Percentiles rank a stretch among this genome's conserved stretches.
Conservation (phyloP, 2,888 invertebrate genomes). For the Tenthredo amoena region DNA sequence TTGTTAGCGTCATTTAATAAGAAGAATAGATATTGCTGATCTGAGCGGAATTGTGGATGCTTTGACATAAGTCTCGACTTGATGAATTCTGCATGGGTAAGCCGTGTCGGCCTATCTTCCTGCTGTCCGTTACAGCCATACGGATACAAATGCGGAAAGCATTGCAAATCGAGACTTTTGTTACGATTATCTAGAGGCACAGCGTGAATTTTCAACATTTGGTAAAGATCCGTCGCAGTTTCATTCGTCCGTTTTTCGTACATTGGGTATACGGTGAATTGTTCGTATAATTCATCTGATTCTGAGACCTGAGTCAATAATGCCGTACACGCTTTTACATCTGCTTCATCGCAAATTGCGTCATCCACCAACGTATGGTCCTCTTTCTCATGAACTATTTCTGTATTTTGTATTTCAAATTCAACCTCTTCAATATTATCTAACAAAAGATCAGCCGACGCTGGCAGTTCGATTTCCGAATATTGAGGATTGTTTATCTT, state of each 20-base stretch:
- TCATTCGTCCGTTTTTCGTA: constrained; percentile 56
- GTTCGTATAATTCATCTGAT: not conserved
- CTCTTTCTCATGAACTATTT: not conserved
- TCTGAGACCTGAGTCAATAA: not conserved
- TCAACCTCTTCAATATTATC: not conserved
- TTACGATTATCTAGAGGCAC: too few relatives aligned
- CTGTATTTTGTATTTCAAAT: not conserved
- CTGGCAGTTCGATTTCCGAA: constrained; percentile 62
- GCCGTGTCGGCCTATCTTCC: too few relatives aligned
- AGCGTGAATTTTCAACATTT: constrained; percentile 61
- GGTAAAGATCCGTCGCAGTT: not conserved
- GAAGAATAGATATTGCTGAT: too few relatives aligned
- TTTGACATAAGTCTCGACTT: too few relatives aligned
- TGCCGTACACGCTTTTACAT: not conserved
- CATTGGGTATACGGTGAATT: constrained; percentile 49
- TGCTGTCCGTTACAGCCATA: too few relatives aligned
- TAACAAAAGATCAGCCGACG: constrained; percentile 53
- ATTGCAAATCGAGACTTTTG: too few relatives aligned
- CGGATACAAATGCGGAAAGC: too few relatives aligned
- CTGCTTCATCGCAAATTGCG: not conserved
- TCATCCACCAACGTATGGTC: not conserved
- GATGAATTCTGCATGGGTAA: too few relatives aligned
- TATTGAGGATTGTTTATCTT: constrained; percentile 65
- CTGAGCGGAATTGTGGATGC: too few relatives aligned
- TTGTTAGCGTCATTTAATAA: too few relatives aligned